Evolutionary conservation across 2,888 invertebrate species (phyloP).

Genomic region (Pachymerium ferrugineum): DNA sequence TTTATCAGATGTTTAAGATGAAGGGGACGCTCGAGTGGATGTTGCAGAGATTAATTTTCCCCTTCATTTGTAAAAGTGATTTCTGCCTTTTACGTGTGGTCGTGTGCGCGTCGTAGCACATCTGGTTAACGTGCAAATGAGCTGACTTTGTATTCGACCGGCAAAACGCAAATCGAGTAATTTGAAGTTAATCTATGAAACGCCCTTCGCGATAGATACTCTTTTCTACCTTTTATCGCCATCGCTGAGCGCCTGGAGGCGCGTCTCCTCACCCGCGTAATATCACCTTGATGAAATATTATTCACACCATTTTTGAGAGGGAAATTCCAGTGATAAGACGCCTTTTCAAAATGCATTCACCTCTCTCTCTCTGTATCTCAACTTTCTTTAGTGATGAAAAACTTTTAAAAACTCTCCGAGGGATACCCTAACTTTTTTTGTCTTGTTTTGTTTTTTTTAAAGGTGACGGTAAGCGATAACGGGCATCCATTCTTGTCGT

Average conservation of each 20-base stretch:
- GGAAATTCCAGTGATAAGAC: neutral
- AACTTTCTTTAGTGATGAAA: conserved; percentile 39
- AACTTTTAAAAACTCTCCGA: conserved; percentile 43
- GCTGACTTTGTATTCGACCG: too few relatives aligned
- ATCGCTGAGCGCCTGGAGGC: neutral
- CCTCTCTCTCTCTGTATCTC: conserved; percentile 38
- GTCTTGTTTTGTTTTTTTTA: conserved; percentile 14
- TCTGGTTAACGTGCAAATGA: neutral
- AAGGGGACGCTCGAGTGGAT: too few relatives aligned
- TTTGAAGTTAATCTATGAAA: conserved; percentile 7
- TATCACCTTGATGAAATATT: too few relatives aligned
- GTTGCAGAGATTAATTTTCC: too few relatives aligned
- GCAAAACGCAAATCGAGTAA: conserved; percentile 18
- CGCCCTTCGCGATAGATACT: too few relatives aligned
- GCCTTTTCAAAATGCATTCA: neutral
- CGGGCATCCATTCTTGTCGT: conserved; percentile 45
- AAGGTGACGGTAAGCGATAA: conserved; percentile 48
- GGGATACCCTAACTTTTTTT: conserved; percentile 35
- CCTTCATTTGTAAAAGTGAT: too few relatives aligned
- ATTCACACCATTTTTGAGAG: neutral
- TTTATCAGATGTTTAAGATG: too few relatives aligned
- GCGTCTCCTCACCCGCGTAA: neutral
- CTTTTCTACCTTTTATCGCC: neutral
- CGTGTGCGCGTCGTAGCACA: neutral
- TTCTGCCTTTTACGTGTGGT: neutral